These are phyloP conservation scores for Pollicipes pollicipes DNA, from an alignment of 1,140 invertebrate genomes.

Conservation along the genomic window DNA sequence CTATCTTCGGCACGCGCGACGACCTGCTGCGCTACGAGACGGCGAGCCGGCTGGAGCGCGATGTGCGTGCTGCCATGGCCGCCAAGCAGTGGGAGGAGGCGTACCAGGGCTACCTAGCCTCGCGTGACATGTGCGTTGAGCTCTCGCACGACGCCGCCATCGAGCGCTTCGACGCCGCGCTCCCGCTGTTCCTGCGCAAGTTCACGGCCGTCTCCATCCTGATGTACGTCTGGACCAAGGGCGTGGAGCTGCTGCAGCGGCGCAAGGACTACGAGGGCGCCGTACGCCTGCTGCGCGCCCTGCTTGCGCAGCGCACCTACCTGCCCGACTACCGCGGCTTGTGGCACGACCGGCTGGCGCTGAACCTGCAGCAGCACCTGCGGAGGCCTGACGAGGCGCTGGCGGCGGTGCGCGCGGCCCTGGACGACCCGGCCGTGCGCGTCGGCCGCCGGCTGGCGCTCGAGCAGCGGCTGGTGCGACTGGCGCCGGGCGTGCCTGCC, in stretches of 20 bases:
- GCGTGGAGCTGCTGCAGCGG: slow-evolving; percentile 32
- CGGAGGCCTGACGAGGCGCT: slow-evolving; percentile 29
- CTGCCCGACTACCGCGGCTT: slow-evolving; percentile 29
- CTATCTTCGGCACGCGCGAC: slow-evolving; percentile 28
- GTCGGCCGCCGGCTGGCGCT: slow-evolving; percentile 28
- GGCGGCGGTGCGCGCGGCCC: slow-evolving; percentile 23
- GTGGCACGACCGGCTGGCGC: slow-evolving; percentile 35
- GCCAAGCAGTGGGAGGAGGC: slow-evolving; percentile 23
- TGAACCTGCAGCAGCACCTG: slow-evolving; percentile 35
- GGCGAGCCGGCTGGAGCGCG: slow-evolving; percentile 19
- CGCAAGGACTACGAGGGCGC: slow-evolving; percentile 29
- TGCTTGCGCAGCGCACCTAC: slow-evolving; percentile 30
- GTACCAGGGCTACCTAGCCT: slow-evolving; percentile 18
- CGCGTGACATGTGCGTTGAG: slow-evolving; percentile 15
- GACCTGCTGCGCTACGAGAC: slow-evolving; percentile 27
- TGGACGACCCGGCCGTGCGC: slow-evolving; percentile 27
- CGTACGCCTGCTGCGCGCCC: slow-evolving; percentile 26
- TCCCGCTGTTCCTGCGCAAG: slow-evolving; percentile 30
- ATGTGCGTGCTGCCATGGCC: slow-evolving; percentile 22
- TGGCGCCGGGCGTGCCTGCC: background rate
- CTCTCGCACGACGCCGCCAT: slow-evolving; percentile 11
- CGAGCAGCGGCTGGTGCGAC: background rate
- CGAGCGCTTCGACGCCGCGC: slow-evolving; percentile 20
- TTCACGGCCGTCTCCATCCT: slow-evolving; percentile 31
- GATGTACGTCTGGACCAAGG: slow-evolving; percentile 26